Base-by-base conservation (phyloP, 1,140 invertebrate species). In the Drosophila rufa region DNA sequence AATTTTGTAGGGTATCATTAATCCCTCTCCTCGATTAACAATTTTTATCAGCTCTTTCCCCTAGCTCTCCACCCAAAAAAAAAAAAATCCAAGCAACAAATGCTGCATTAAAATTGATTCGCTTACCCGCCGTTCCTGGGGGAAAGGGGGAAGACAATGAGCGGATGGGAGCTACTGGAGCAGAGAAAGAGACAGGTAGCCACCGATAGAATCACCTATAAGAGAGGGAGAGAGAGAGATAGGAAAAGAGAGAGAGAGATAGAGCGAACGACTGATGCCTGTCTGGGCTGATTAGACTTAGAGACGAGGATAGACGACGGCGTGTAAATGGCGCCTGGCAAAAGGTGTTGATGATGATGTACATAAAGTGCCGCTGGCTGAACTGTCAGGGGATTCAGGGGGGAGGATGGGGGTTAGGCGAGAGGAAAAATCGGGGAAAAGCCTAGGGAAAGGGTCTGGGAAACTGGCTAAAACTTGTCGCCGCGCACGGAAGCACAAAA, bases 401-500 rank as follows among this genome's bases (percentile, higher is more conserved):
- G 12, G 19, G 12, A 19, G 14, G 14, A 2, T 14, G 14, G 55
- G 2, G n/a, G 38, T 4, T 15, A 19, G 17, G 7, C 8, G 40
- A 33, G 4, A 12, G 14, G 12, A 40, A 40, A 56, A 56, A 40
- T 40, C 19, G 33, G 7, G 33, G 6, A 4, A 38, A 38, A 40
- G 17, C 53, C 53, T 40, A 14, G 14, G 36, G 22, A 25, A 9
- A 27, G 38, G 11, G 38, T 33, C 30, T 55, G 38, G 36, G 48
- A 50, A 70, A 70, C 84, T 89, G 84, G 84, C 84, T 89, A 89
- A 89, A 89, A 90, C 84, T 89, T 89, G 84, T 89, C 84, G 84
- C 84, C 85, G 85, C 85, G 85, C 85, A 89, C 85, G 84, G 85
- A 89, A 89, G 84, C 84, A 89, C 84, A 89, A 90, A 89, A 89